A percentile compares a stretch with the other conserved stretches of the same genome.
Evolutionary conservation across 2,113 vertebrate species (phyloP).

Genomic region (Furnarius figulus): DNA sequence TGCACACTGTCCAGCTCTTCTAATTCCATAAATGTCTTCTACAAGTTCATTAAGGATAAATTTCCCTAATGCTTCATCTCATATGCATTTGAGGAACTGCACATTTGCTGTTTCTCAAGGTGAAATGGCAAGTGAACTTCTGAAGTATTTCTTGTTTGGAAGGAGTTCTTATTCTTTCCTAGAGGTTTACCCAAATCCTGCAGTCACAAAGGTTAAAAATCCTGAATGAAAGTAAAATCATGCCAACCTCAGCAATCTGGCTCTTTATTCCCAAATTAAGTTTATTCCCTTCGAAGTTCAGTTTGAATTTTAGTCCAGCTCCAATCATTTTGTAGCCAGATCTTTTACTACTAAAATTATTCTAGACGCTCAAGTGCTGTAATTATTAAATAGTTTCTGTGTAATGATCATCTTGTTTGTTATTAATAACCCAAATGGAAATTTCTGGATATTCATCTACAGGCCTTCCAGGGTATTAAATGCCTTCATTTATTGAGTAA

Average conservation of each 20-base stretch:
- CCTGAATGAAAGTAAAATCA: neutral
- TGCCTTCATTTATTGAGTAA: neutral
- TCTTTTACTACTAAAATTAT: neutral
- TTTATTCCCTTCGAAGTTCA: neutral
- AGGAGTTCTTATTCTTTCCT: neutral
- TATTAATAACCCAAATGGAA: neutral
- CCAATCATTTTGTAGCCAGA: neutral
- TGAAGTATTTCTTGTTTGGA: neutral
- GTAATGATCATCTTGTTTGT: neutral
- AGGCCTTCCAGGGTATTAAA: neutral
- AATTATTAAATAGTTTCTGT: neutral
- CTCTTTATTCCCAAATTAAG: neutral
- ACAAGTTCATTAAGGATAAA: neutral
- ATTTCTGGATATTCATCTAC: neutral
- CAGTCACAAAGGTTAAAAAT: neutral
- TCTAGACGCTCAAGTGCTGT: neutral
- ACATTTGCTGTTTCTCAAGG: neutral
- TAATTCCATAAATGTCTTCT: neutral
- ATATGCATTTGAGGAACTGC: accelerated
- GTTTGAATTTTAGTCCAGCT: neutral
- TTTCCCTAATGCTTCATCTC: neutral
- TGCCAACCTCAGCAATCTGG: neutral
- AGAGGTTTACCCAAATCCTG: neutral
- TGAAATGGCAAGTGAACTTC: neutral
- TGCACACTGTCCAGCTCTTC: neutral